Percentiles rank a stretch among this genome's conserved stretches.
These are phyloP conservation scores for Sciurus vulgaris DNA, from an alignment of 2,797 vertebrate species.

Conservation along the genomic window DNA sequence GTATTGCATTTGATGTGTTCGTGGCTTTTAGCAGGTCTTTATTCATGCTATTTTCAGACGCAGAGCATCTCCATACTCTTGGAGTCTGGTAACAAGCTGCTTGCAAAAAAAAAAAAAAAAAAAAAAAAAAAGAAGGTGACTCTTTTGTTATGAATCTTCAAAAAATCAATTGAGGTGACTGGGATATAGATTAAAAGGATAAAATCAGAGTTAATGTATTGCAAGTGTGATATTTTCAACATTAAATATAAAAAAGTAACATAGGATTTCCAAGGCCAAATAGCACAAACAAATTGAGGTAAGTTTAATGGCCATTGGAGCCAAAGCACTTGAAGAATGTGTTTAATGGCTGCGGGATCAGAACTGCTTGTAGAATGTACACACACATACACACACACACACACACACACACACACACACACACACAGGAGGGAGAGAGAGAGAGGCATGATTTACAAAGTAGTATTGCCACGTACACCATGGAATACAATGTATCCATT, in stretches of 20 bases:
- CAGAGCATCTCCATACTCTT: background rate
- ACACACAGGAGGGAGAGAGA: too few relatives aligned
- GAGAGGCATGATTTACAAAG: background rate
- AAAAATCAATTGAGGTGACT: constrained; percentile 64
- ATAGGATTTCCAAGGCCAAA: background rate
- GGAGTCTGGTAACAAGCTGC: constrained; percentile 27
- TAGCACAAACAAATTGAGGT: constrained; percentile 12
- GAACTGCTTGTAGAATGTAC: background rate
- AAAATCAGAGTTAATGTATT: constrained; percentile 37
- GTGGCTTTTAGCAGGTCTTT: background rate
- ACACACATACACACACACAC: background rate
- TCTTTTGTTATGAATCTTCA: constrained; percentile 62
- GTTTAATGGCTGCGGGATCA: background rate
- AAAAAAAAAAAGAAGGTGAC: background rate
- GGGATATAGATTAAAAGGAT: constrained; percentile 59
- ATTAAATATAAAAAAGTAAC: constrained; percentile 53
- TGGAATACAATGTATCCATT: background rate
- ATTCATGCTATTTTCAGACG: constrained; percentile 8
- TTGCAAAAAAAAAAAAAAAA: background rate
- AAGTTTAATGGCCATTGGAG: background rate
- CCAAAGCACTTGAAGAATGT: background rate
- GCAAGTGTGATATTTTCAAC: constrained; percentile 48
- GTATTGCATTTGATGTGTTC: background rate
- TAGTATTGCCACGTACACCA: too few relatives aligned
- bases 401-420: too few relatives aligned